Evolutionary conservation across 1,140 invertebrate species (phyloP).

Genomic region (Drosophila willistoni): DNA sequence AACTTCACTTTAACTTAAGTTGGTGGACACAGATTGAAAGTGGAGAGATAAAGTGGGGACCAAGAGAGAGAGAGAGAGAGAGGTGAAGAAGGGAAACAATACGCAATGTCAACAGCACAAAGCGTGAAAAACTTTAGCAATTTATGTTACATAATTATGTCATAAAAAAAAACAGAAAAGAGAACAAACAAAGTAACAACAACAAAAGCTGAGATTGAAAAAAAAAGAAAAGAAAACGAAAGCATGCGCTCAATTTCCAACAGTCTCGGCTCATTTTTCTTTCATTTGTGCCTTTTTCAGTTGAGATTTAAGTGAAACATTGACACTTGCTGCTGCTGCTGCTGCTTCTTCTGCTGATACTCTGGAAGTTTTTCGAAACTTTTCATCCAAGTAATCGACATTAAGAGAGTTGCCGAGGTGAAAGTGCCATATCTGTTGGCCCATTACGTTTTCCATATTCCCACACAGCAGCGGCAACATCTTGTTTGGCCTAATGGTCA

Average conservation of each 20-base stretch:
- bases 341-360: background rate
- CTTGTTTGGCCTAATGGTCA: constrained; percentile 31
- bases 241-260: constrained; percentile 59
- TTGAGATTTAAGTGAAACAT: constrained; percentile 70
- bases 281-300: constrained; percentile 36
- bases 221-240: constrained; percentile 12
- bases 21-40: constrained; percentile 76
- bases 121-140: constrained; percentile 79
- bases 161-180: constrained; percentile 54
- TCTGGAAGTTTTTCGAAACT: constrained; percentile 45
- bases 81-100: background rate
- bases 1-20: constrained; percentile 48
- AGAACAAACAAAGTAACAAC: constrained; percentile 33
- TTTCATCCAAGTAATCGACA: constrained; percentile 48
- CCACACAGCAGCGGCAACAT: constrained; percentile 13
- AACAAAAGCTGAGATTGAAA: constrained; percentile 31
- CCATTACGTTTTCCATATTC: constrained; percentile 30
- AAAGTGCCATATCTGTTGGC: constrained; percentile 10
- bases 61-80: no score
- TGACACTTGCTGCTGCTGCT: constrained; percentile 52
- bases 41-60: constrained; percentile 6
- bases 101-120: constrained; percentile 57
- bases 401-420: constrained; percentile 15
- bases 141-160: constrained; percentile 82
- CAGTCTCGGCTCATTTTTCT: constrained; percentile 45